A percentile compares a stretch with the other conserved stretches of the same genome.
Evolutionary conservation across 2,888 invertebrate genomes (phyloP).

Genomic region (Sphinx pinastri): DNA sequence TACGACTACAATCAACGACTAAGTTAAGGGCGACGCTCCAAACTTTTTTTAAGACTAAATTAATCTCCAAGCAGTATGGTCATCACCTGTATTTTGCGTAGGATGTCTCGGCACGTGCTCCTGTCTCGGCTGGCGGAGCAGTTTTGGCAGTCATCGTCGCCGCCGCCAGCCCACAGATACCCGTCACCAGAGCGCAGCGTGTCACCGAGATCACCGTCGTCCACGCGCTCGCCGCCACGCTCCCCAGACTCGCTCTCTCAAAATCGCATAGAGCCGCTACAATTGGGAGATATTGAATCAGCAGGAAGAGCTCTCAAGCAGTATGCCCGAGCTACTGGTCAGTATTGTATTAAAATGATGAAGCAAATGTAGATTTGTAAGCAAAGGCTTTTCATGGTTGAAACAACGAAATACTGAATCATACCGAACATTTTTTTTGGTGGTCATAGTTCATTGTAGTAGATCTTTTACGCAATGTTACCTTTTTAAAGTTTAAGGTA

Average conservation of each 20-base stretch:
- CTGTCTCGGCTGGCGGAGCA: conserved; percentile 78
- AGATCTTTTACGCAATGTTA: not conserved
- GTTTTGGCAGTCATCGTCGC: conserved; percentile 70
- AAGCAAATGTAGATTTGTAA: too few species aligned
- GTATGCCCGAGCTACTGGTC: conserved; percentile 79
- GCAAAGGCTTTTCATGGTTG: not conserved
- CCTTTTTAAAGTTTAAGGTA: not conserved
- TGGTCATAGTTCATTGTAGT: too few species aligned
- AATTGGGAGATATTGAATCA: conserved; percentile 75
- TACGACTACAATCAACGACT: too few species aligned
- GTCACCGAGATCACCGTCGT: conserved; percentile 65
- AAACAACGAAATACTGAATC: not conserved
- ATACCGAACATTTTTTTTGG: too few species aligned
- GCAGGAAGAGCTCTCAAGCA: conserved; percentile 79
- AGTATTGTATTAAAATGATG: conserved; percentile 26
- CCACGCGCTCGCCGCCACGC: conserved; percentile 63
- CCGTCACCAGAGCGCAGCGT: conserved; percentile 74
- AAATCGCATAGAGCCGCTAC: conserved; percentile 66
- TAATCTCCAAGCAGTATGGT: too few species aligned
- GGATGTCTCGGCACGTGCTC: conserved; percentile 78
- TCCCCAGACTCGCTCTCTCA: conserved; percentile 66
- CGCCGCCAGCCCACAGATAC: conserved; percentile 66
- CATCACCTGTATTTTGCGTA: conserved; percentile 37
- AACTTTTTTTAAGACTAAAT: too few species aligned
- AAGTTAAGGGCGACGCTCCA: too few species aligned